phyloP scores from a whole-genome alignment of 2,888 invertebrate species.

The Tipula unca region DNA sequence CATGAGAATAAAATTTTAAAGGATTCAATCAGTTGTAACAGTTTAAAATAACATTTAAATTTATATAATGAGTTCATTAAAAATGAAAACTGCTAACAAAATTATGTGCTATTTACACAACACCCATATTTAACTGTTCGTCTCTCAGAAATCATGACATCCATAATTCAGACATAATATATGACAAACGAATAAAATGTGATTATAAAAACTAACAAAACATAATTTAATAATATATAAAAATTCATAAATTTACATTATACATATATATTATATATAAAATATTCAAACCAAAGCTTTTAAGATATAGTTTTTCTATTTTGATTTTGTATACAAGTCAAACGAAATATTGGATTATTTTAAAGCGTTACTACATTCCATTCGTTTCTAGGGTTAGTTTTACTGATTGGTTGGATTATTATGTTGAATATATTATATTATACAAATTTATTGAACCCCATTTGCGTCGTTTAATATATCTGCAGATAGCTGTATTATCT shows the following conservation, averaged over 20 bases:
- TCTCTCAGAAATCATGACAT: neutral
- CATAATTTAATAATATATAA: no score
- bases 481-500: no score
- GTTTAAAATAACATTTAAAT: constrained; percentile 19
- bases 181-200: neutral
- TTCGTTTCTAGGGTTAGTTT: no score
- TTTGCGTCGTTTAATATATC: no score
- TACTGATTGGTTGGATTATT: no score
- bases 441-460: no score
- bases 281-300: neutral
- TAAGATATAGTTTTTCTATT: neutral
- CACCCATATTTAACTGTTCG: neutral
- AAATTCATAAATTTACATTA: neutral
- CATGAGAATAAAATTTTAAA: constrained; percentile 20
- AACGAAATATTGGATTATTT: neutral
- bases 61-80: neutral
- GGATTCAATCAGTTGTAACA: constrained; percentile 19
- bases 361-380: no score
- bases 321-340: neutral
- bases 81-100: neutral
- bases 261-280: neutral
- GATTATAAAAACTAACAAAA: constrained; percentile 1
- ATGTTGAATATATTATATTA: no score
- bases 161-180: neutral
- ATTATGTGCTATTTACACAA: neutral